Evolutionary conservation across 2,888 invertebrate genomes (phyloP), one percentile per base, ranked within the genome.

Genomic region (Prosapia bicincta): DNA sequence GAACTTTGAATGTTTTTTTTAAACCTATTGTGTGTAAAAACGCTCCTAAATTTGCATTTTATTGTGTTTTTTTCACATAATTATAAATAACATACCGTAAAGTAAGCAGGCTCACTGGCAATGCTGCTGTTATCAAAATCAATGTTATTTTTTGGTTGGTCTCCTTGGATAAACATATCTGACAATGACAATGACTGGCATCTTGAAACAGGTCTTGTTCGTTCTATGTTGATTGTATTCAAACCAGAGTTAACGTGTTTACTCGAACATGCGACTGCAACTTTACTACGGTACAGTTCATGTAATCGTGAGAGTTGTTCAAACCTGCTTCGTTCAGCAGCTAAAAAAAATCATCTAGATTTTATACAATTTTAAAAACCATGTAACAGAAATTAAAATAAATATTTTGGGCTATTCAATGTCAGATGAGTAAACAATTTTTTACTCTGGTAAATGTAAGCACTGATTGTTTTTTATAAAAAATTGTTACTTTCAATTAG

Each of bases 91-190:
- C 30, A 6, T 75, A 82, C 82, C 68, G 80, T 75, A 25, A 81
- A 67, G 82, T 95, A 95, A 6, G 94, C 92, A 0, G 95, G 95
- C 84, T 95, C 95, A 83, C 94, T 94, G 84, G 94, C 95, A 78
- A 95, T 94, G 82, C 95, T 95, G 80, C 93, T 90, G 80, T 88
- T 90, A 78, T 90, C 90, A 80, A 90, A 78, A 67, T 82, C 81
- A 20, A 78, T 79, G 7, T 74, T 69, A 20, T 69, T 69, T 23
- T 74, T 69, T 13, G 26, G 73, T 23, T 70, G 69, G 26, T 76
- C 73, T 20, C 54, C 76, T 68, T 91, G 91, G 81, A 91, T 89
- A 70, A 89, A 83, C 85, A 92, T 90, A 81, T 92, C 92, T 54
- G 90, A 90, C 70, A 92, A 84, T 10, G 91, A 91, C 67, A 92